These are phyloP conservation scores for Candidula unifasciata DNA, from an alignment of 2,888 invertebrate species.

Conservation along the genomic window DNA sequence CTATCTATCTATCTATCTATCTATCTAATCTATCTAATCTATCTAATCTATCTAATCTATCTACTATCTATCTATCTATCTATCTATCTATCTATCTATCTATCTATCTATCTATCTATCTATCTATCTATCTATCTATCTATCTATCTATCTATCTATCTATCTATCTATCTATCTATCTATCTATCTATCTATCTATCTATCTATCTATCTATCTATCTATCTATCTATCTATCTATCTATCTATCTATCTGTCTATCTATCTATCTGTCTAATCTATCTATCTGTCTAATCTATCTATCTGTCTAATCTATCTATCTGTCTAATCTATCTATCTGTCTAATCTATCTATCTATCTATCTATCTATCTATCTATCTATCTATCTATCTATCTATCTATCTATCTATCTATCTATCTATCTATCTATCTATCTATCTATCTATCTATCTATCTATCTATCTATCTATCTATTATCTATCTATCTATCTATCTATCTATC, in stretches of 20 bases:
- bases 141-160: no score
- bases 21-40: not conserved
- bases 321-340: not conserved
- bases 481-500: not conserved
- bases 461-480: not conserved
- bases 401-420: not conserved
- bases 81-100: slow-evolving; percentile 22
- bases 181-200: no score
- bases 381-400: not conserved
- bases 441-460: not conserved
- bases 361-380: not conserved
- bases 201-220: no score
- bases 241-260: no score
- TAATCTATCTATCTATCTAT: slow-evolving; percentile 15
- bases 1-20: slow-evolving; percentile 19
- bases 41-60: not conserved
- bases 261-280: not conserved
- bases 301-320: not conserved
- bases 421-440: not conserved
- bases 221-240: no score
- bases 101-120: slow-evolving; percentile 14
- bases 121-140: no score
- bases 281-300: not conserved
- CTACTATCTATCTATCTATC: slow-evolving; percentile 10
- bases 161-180: no score